phyloP scores from a whole-genome alignment of 2,113 vertebrate species.

The Oreochromis spilurus region DNA sequence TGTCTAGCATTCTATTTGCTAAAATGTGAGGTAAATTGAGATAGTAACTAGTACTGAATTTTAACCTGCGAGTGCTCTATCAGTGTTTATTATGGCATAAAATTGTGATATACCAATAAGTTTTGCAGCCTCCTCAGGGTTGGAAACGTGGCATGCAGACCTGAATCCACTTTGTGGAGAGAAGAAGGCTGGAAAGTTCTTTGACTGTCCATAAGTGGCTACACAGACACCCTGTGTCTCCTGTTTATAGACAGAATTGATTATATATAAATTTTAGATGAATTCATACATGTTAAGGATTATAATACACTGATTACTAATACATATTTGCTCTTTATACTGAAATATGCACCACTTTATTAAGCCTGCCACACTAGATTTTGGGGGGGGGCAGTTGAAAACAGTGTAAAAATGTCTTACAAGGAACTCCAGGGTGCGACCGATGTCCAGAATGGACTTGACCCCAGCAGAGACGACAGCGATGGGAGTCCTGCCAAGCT shows the following conservation, averaged over 20 bases:
- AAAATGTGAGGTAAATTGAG: background rate
- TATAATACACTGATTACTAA: background rate
- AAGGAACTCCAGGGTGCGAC: constrained; percentile 86
- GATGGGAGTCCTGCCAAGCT: constrained; percentile 83
- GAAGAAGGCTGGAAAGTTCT: constrained; percentile 87
- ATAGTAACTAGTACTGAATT: background rate
- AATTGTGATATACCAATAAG: constrained; percentile 76
- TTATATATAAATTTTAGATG: background rate
- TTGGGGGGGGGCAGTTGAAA: too few species aligned
- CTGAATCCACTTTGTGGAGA: constrained; percentile 77
- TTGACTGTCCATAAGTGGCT: constrained; percentile 79
- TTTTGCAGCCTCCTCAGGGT: constrained; percentile 79
- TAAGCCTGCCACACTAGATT: too few species aligned
- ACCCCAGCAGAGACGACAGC: constrained; percentile 85
- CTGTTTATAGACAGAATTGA: constrained; percentile 49
- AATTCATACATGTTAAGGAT: background rate
- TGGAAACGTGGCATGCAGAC: constrained; percentile 73
- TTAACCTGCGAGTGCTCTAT: background rate
- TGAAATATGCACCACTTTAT: background rate
- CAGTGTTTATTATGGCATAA: background rate
- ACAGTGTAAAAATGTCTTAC: constrained; percentile 55
- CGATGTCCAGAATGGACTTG: constrained; percentile 89
- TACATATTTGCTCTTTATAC: background rate
- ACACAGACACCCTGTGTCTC: constrained; percentile 90
- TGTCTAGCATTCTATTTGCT: background rate